phyloP scores from a whole-genome alignment of 1,140 invertebrate species.

The Pinna nobilis region DNA sequence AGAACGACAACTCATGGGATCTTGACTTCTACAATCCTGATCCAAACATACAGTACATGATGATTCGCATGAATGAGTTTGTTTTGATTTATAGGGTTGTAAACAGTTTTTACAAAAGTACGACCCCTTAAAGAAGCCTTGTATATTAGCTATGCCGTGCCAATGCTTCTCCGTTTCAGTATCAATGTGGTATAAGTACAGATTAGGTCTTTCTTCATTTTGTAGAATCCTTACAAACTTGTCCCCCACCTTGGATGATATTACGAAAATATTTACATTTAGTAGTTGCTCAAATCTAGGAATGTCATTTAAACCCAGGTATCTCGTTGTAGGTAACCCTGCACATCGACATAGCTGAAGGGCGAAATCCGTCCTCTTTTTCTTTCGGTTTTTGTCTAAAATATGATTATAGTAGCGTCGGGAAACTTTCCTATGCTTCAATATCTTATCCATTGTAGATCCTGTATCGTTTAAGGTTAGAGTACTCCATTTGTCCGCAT shows the following conservation, averaged over 20 bases:
- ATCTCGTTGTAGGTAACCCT: not conserved
- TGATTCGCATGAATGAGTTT: slow-evolving; percentile 6
- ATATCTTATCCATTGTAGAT: not conserved
- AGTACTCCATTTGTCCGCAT: not conserved
- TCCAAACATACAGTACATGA: slow-evolving; percentile 10
- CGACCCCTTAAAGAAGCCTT: slow-evolving; percentile 2
- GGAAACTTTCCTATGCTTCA: not conserved
- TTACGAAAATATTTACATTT: slow-evolving; percentile 31
- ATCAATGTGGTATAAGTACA: slow-evolving; percentile 19
- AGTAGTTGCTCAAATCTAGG: slow-evolving; percentile 24
- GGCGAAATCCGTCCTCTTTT: not conserved
- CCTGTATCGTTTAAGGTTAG: slow-evolving; percentile 5
- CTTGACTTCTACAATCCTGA: not conserved
- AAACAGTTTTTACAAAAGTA: slow-evolving; percentile 23
- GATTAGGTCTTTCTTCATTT: slow-evolving; percentile 9
- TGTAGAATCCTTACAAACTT: slow-evolving; percentile 10
- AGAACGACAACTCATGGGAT: not conserved
- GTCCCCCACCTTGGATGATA: slow-evolving; percentile 14
- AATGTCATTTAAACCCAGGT: slow-evolving; percentile 6
- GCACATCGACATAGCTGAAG: not conserved
- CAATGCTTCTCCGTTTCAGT: slow-evolving; percentile 7
- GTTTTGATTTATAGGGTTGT: slow-evolving; percentile 2
- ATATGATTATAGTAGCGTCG: slow-evolving; percentile 16
- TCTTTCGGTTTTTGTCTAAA: not conserved
- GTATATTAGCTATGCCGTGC: slow-evolving; percentile 17